A percentile compares a stretch with the other conserved stretches of the same genome.
phyloP scores from a whole-genome alignment of 2,113 vertebrate species.

The Cephalopterus ornatus region DNA sequence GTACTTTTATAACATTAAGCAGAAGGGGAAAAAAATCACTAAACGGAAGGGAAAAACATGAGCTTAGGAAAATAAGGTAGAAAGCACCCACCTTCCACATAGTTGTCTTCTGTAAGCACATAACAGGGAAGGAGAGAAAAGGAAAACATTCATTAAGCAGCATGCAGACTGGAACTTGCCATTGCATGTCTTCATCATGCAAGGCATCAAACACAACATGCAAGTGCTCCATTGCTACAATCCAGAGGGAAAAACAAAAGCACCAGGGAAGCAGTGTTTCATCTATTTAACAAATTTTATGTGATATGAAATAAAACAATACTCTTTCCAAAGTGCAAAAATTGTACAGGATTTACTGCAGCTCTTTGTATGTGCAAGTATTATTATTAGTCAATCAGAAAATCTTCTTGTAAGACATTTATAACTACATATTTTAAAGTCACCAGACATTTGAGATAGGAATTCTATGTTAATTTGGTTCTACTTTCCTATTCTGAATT shows the following conservation, averaged over 20 bases:
- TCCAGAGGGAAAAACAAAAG: conserved; percentile 68
- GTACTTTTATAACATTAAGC: conserved; percentile 64
- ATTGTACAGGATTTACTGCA: not conserved
- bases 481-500: not conserved
- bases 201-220: conserved; percentile 97
- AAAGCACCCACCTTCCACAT: conserved; percentile 95
- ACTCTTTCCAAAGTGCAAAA: conserved; percentile 30
- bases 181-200: conserved; percentile 95
- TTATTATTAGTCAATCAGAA: not conserved
- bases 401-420: not conserved
- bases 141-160: conserved; percentile 99
- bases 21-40: conserved; percentile 46
- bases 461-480: not conserved
- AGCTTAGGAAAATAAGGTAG: conserved; percentile 75
- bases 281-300: conserved; percentile 24
- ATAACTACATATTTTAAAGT: not conserved
- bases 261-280: conserved; percentile 67
- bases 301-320: conserved; percentile 20
- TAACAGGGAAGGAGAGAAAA: conserved; percentile 95
- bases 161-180: conserved; percentile 97
- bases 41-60: conserved; percentile 59
- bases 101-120: conserved; percentile 97
- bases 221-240: conserved; percentile 83
- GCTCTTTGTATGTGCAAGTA: not conserved
- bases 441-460: not conserved